Evolutionary conservation across 2,797 vertebrate species (phyloP).

Genomic region (Acridotheres tristis): DNA sequence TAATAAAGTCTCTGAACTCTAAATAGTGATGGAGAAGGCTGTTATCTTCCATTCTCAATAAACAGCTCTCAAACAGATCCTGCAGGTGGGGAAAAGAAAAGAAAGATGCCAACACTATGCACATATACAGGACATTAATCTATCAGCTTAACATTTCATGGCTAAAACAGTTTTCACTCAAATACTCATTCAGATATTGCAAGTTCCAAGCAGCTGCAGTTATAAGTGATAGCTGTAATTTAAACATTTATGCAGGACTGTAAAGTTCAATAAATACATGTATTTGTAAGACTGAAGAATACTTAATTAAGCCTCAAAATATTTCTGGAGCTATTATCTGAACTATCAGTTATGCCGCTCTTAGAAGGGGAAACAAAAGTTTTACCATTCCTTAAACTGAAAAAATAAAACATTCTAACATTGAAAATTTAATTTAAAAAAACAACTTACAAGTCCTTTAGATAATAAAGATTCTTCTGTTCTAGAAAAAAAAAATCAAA

Average conservation of each 20-base stretch:
- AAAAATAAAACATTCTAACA: background rate
- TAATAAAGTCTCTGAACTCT: constrained; percentile 84
- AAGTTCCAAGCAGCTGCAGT: background rate
- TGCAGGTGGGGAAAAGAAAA: constrained; percentile 51
- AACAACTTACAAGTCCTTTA: constrained; percentile 91
- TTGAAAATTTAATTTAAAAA: background rate
- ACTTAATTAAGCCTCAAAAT: background rate
- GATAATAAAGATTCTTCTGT: constrained; percentile 89
- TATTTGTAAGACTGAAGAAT: background rate
- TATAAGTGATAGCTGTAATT: background rate
- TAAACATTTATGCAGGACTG: background rate
- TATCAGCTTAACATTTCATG: background rate
- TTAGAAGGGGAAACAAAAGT: background rate
- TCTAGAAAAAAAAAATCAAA: constrained; percentile 74
- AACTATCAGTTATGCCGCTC: background rate
- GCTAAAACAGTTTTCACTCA: background rate
- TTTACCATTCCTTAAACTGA: background rate
- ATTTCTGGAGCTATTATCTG: background rate
- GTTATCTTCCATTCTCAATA: constrained; percentile 82
- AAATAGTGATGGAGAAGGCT: constrained; percentile 84
- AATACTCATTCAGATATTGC: background rate
- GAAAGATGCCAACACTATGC: background rate
- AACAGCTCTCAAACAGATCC: constrained; percentile 84
- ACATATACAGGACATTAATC: background rate
- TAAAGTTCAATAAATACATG: background rate